Percentiles rank a stretch among this genome's conserved stretches.
phyloP scores from a whole-genome alignment of 2,113 vertebrate genomes.

The Nycticebus coucang region DNA sequence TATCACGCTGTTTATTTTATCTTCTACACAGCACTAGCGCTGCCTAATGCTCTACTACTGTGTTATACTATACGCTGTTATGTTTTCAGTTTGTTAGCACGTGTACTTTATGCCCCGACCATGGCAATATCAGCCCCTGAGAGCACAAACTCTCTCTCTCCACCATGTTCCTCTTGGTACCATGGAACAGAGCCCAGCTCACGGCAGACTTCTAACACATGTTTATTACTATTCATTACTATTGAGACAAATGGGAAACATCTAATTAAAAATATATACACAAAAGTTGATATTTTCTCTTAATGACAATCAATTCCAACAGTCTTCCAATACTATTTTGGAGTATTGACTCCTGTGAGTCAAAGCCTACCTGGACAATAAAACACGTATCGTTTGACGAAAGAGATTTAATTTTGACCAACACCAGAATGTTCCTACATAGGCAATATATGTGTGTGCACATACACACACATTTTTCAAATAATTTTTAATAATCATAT shows the following conservation, averaged over 20 bases:
- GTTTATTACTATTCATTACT: not conserved
- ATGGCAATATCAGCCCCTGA: not conserved
- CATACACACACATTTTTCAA: not conserved
- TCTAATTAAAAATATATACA: not conserved
- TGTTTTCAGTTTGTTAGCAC: not conserved
- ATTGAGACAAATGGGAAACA: not conserved
- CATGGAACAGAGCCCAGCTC: not conserved
- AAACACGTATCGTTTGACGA: not conserved
- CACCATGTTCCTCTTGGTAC: not conserved
- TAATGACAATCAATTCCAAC: not conserved
- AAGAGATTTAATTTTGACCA: constrained; percentile 31
- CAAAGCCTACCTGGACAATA: not conserved
- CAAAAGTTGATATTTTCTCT: not conserved
- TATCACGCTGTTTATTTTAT: not conserved
- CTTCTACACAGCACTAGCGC: not conserved
- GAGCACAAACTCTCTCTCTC: not conserved
- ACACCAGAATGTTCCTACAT: not conserved
- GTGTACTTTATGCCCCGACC: not conserved
- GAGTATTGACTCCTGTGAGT: not conserved
- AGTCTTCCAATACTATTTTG: constrained; percentile 17
- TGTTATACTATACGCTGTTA: no score
- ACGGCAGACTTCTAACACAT: not conserved
- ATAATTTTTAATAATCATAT: not conserved
- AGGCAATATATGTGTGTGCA: not conserved
- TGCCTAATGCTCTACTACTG: no score